Evolutionary conservation across 2,888 invertebrate species (phyloP).

Genomic region (Reticulitermes lucifugus): DNA sequence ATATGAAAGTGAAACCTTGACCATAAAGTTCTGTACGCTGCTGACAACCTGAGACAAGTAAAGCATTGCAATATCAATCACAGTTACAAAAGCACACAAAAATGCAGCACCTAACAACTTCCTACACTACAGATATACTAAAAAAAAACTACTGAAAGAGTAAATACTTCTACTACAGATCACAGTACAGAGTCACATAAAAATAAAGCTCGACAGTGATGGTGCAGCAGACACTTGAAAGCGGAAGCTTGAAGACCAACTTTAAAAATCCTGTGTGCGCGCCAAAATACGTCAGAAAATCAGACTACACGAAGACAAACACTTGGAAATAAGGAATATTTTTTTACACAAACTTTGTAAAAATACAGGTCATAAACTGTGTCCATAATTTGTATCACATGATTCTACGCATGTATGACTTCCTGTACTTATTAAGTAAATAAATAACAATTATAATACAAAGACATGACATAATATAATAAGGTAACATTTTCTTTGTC

Average conservation of each 20-base stretch:
- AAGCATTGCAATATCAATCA: background rate
- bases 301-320: no score
- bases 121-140: background rate
- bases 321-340: no score
- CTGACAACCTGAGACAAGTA: background rate
- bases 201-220: background rate
- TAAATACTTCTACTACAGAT: background rate
- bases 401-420: no score
- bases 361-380: no score
- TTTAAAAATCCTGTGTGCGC: no score
- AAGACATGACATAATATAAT: no score
- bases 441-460: no score
- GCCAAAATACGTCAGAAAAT: no score
- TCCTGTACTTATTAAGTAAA: no score
- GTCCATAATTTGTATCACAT: no score
- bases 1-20: conserved; percentile 9
- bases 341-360: no score
- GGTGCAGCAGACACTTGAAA: background rate
- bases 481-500: no score
- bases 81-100: background rate
- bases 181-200: background rate
- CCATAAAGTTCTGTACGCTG: background rate
- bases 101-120: background rate
- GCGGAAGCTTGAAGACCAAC: background rate
- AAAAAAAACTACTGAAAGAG: background rate